These are phyloP conservation scores for Caradrina clavipalpis DNA, from an alignment of 2,888 invertebrate genomes.

Conservation along the genomic window DNA sequence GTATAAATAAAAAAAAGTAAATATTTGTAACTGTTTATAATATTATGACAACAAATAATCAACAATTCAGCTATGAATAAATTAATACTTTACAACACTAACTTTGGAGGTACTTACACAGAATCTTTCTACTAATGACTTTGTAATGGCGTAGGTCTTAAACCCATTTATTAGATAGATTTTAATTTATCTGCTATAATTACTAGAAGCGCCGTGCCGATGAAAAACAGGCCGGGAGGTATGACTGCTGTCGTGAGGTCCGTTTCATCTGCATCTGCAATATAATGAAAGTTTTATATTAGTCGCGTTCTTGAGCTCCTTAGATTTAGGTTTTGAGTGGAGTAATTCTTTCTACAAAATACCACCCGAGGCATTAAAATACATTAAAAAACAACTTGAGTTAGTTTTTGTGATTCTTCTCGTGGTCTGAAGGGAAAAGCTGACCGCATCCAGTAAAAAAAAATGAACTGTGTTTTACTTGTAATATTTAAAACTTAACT, in stretches of 20 bases:
- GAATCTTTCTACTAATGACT: constrained; percentile 72
- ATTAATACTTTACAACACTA: constrained; percentile 82
- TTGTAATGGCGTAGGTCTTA: constrained; percentile 53
- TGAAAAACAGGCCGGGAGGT: constrained; percentile 85
- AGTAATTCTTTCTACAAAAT: no score
- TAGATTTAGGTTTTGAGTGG: no score
- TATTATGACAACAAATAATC: constrained; percentile 73
- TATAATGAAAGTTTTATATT: neutral
- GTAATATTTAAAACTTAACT: no score
- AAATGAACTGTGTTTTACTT: no score
- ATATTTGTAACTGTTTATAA: constrained; percentile 61
- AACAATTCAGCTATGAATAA: constrained; percentile 77
- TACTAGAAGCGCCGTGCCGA: constrained; percentile 86
- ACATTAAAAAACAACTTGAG: no score
- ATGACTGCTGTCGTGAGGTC: constrained; percentile 80
- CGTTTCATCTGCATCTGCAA: constrained; percentile 82
- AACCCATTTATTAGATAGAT: constrained; percentile 72
- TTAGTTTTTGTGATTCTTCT: no score
- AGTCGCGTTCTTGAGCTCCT: no score
- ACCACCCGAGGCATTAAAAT: no score
- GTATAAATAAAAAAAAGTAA: constrained; percentile 53
- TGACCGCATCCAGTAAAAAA: no score
- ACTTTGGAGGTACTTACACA: constrained; percentile 75
- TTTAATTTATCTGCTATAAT: constrained; percentile 88
- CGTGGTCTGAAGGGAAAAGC: no score